Evolutionary conservation across 2,888 invertebrate genomes (phyloP).

Genomic region (Stratiomys singularior): DNA sequence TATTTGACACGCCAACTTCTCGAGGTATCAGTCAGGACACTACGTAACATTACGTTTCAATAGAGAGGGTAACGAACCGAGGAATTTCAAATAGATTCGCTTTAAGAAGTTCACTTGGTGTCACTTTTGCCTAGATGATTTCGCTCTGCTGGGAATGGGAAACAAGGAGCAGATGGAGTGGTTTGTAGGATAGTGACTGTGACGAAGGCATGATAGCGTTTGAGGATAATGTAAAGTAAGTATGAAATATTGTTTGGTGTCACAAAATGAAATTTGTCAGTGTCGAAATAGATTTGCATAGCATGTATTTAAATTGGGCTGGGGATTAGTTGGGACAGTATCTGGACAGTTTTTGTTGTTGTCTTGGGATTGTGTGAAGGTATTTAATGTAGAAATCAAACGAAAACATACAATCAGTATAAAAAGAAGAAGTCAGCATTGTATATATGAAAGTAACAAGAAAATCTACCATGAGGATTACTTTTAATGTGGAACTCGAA

Average conservation of each 20-base stretch:
- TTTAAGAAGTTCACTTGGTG: conserved; percentile 9
- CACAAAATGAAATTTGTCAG: conserved; percentile 37
- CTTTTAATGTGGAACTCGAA: no score
- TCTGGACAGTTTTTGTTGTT: no score
- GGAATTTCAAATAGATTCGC: conserved; percentile 37
- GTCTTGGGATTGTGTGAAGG: no score
- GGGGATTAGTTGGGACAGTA: no score
- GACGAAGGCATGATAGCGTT: conserved; percentile 18
- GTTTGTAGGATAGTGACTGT: background rate
- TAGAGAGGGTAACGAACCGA: conserved; percentile 42
- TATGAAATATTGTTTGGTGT: conserved; percentile 23
- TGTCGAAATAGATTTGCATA: conserved; percentile 30
- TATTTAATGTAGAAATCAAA: no score
- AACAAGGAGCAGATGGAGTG: background rate
- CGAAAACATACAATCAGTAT: no score
- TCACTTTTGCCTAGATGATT: background rate
- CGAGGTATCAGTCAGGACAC: background rate
- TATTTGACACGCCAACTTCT: background rate
- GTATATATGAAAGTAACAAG: no score
- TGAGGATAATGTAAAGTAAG: conserved; percentile 8
- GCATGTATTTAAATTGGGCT: background rate
- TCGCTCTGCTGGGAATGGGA: background rate
- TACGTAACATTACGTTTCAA: conserved; percentile 4
- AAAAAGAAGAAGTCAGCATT: no score
- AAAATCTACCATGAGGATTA: no score